Conservation (phyloP, 2,797 vertebrate genomes). For the Tangara arthus region DNA sequence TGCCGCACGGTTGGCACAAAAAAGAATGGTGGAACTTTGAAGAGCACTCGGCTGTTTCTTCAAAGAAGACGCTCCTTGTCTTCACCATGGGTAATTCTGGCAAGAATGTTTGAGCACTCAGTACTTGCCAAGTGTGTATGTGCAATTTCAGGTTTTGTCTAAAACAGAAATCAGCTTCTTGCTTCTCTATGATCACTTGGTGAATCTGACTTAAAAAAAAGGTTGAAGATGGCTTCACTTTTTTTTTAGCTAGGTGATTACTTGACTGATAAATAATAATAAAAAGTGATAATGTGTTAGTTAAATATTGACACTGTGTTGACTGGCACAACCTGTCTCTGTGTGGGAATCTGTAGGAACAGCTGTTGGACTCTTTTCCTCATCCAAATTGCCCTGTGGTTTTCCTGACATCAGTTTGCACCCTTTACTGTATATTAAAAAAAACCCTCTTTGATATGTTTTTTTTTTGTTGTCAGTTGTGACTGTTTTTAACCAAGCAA, state of each 20-base stretch:
- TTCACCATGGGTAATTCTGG: background rate
- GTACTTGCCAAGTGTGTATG: background rate
- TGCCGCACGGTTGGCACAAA: accelerated
- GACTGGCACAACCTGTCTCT: slow-evolving; percentile 12
- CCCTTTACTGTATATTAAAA: background rate
- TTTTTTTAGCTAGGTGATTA: background rate
- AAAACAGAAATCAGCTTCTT: background rate
- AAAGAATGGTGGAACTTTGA: background rate
- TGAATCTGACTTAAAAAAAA: background rate
- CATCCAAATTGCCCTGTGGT: background rate
- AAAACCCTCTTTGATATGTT: background rate
- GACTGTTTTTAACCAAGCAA: background rate
- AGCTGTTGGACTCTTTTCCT: background rate
- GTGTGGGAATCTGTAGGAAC: background rate
- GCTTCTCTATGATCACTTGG: accelerated
- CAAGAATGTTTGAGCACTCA: background rate
- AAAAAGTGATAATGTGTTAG: slow-evolving; percentile 23
- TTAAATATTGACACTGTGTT: slow-evolving; percentile 15
- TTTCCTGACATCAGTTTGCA: background rate
- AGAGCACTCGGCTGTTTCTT: background rate
- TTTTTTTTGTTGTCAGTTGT: background rate
- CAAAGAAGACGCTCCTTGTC: background rate
- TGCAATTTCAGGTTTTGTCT: background rate
- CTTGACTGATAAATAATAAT: background rate
- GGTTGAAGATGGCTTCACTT: background rate